Evolutionary conservation across 2,113 vertebrate genomes (phyloP).

Genomic region (Jacana jacana): DNA sequence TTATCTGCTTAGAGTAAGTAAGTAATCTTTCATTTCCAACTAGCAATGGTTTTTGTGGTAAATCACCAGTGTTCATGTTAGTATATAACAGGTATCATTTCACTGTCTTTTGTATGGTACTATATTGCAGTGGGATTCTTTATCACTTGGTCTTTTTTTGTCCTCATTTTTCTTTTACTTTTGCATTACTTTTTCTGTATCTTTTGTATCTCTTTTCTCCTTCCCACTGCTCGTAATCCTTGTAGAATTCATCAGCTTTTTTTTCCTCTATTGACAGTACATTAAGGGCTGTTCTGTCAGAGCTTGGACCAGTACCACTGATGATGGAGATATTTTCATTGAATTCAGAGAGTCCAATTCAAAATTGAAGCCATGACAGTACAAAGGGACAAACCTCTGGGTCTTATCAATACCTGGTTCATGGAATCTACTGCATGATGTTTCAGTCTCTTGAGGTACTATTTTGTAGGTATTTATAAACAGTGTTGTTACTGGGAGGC

Average conservation of each 20-base stretch:
- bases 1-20: not conserved
- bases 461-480: not conserved
- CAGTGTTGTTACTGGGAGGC: no score
- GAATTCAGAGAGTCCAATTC: not conserved
- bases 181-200: not conserved
- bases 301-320: not conserved
- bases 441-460: not conserved
- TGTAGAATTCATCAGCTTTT: not conserved
- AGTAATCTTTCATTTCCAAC: not conserved
- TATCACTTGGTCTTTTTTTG: not conserved
- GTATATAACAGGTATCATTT: not conserved
- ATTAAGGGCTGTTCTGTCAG: not conserved
- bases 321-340: not conserved
- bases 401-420: not conserved
- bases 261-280: not conserved
- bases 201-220: not conserved
- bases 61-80: not conserved
- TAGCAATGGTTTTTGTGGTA: not conserved
- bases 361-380: not conserved
- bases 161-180: not conserved
- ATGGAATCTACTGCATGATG: not conserved
- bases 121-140: not conserved
- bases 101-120: not conserved
- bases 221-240: not conserved
- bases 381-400: not conserved